Percentiles rank a stretch among this genome's conserved stretches.
Evolutionary conservation across 2,797 vertebrate genomes (phyloP).

Genomic region (Holocentrus rufus): DNA sequence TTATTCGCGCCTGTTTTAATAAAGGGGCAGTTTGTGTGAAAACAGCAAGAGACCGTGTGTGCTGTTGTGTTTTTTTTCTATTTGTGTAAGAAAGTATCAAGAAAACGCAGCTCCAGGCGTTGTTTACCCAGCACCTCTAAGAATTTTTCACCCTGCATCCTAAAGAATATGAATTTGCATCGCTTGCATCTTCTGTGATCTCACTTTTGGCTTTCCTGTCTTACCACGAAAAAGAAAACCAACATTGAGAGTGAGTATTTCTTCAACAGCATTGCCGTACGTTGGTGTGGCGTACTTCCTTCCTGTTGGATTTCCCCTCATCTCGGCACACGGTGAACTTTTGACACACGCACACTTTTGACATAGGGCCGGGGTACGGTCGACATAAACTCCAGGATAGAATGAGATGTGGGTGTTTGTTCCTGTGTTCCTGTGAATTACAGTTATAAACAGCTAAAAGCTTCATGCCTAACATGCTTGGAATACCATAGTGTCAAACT

Average conservation of each 20-base stretch:
- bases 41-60: not conserved
- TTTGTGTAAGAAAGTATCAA: not conserved
- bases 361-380: not conserved
- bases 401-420: not conserved
- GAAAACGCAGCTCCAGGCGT: not conserved
- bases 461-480: slow-evolving; percentile 17
- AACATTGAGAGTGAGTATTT: not conserved
- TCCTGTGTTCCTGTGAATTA: not conserved
- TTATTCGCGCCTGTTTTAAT: not conserved
- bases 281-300: not conserved
- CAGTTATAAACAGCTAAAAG: not conserved
- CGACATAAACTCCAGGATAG: not conserved
- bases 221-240: not conserved
- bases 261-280: not conserved
- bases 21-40: slow-evolving; percentile 19
- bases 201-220: not conserved
- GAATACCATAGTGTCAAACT: not conserved
- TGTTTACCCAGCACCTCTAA: not conserved
- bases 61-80: not conserved
- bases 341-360: not conserved
- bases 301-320: too few species aligned
- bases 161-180: too few species aligned
- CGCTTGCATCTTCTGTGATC: not conserved
- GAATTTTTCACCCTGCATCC: not conserved
- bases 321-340: not conserved